A percentile compares a stretch with the other conserved stretches of the same genome.
These are phyloP conservation scores for Rhea pennata DNA, from an alignment of 2,113 vertebrate genomes.

Conservation along the genomic window DNA sequence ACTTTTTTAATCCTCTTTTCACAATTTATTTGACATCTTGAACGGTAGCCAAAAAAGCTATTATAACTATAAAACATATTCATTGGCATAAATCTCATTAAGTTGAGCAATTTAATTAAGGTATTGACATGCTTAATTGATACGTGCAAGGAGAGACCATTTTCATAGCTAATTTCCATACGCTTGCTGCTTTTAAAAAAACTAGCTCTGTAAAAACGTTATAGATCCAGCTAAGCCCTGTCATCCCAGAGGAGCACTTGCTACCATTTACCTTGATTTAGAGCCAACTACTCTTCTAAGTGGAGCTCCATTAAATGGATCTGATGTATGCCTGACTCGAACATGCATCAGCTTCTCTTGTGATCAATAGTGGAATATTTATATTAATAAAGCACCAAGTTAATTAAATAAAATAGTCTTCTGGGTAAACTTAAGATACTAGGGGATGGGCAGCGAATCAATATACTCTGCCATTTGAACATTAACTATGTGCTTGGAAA, in stretches of 20 bases:
- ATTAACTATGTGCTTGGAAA: slow-evolving; percentile 83
- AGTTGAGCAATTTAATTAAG: slow-evolving; percentile 98
- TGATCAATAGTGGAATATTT: slow-evolving; percentile 98
- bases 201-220: slow-evolving; percentile 80
- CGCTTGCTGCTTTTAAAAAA: slow-evolving; percentile 81
- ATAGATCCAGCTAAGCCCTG: slow-evolving; percentile 80
- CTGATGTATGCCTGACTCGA: slow-evolving; percentile 83
- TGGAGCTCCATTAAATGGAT: slow-evolving; percentile 79
- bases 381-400: slow-evolving; percentile 94
- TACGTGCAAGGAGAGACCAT: slow-evolving; percentile 88
- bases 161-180: slow-evolving; percentile 94
- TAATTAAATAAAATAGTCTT: slow-evolving; percentile 97
- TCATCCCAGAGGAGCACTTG: slow-evolving; percentile 88
- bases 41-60: slow-evolving; percentile 97
- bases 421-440: slow-evolving; percentile 86
- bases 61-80: slow-evolving; percentile 98
- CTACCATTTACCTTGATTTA: slow-evolving; percentile 92
- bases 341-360: slow-evolving; percentile 87
- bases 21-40: slow-evolving; percentile 96
- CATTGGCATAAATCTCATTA: slow-evolving; percentile 98
- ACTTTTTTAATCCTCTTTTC: slow-evolving; percentile 81
- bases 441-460: slow-evolving; percentile 81
- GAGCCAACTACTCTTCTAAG: slow-evolving; percentile 83
- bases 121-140: slow-evolving; percentile 99
- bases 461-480: slow-evolving; percentile 79